Base-by-base conservation (phyloP, 2,797 vertebrate species). In the Allenopithecus nigroviridis region DNA sequence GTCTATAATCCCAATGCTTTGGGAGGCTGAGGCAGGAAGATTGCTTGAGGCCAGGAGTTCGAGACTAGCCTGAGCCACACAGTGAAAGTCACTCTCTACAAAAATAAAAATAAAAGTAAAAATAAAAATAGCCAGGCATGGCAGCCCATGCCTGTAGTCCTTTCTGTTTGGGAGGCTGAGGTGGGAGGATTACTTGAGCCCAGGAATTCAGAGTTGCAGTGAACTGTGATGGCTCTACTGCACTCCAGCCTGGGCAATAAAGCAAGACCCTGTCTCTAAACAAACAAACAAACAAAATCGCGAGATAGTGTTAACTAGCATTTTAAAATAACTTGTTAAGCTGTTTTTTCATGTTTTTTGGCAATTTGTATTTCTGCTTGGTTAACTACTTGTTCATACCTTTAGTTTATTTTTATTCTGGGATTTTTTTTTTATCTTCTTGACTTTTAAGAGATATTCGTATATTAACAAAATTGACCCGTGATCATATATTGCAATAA, bases 371-470 rank as follows among this genome's bases (percentile, higher is more conserved):
- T 86, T 95, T 95, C 61, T 88, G 91, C 24, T 80, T 80, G 84
- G 83, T 88, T 83, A 91, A 93, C 41, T 81, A 8, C 43, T 95
- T 87, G 4, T 75, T 89, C 9, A 41, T 46, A 10, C 19, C 28
- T 59, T 78, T 84, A 80, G 78, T 74, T 96, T 6, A 81, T 41
- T 96, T 96, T 89, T 75, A 46, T 93, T 84, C 36, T 39, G 22
- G 28, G 46, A 46, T 43, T 79, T 87, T 46, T 53, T 50, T 53
- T 50, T 74, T 91, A n/a, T 80, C n/a, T 68, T 16, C 43, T 75
- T 41, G 17, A 50, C 30, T 74, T 75, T 88, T 43, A 70, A 30
- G 12, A 89, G 41, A 64, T 33, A 64, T 48, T 95, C n/a, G n/a
- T 80, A 39, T 39, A 53, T 79, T 90, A 75, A 26, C 50, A 90